These are phyloP conservation scores for Clitarchus hookeri DNA, from an alignment of 2,888 invertebrate genomes.

Conservation along the genomic window DNA sequence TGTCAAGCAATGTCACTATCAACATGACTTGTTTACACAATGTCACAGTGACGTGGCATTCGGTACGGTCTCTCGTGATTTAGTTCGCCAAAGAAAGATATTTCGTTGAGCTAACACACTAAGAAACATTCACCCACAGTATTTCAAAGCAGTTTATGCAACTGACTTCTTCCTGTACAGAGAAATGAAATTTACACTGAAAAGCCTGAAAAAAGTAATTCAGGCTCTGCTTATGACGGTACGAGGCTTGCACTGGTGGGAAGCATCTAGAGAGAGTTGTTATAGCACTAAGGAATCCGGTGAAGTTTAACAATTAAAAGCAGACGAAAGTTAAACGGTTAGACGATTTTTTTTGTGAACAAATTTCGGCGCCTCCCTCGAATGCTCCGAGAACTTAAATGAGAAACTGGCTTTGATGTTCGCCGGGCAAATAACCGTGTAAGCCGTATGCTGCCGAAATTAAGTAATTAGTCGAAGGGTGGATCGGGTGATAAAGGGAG, in stretches of 20 bases:
- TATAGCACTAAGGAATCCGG: not conserved
- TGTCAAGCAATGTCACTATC: no score
- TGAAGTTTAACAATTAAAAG: not conserved
- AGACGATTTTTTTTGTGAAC: not conserved
- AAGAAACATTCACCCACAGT: no score
- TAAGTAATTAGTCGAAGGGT: not conserved
- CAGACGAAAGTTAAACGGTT: not conserved
- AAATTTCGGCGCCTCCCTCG: not conserved
- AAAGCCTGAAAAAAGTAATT: no score
- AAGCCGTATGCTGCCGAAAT: not conserved
- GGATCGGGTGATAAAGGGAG: not conserved
- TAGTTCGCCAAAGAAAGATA: no score
- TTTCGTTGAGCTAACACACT: no score
- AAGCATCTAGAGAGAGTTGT: not conserved
- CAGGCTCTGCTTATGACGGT: no score
- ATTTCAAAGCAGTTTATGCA: no score
- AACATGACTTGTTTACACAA: no score
- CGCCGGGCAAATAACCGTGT: not conserved
- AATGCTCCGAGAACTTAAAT: not conserved
- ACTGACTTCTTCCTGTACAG: no score
- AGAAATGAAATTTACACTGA: no score
- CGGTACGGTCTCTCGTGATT: no score
- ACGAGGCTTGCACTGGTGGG: not conserved
- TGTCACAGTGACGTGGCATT: no score
- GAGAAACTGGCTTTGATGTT: conserved; percentile 5